Evolutionary conservation across 2,888 invertebrate species (phyloP).

Genomic region (Listrodromus nycthemerus): DNA sequence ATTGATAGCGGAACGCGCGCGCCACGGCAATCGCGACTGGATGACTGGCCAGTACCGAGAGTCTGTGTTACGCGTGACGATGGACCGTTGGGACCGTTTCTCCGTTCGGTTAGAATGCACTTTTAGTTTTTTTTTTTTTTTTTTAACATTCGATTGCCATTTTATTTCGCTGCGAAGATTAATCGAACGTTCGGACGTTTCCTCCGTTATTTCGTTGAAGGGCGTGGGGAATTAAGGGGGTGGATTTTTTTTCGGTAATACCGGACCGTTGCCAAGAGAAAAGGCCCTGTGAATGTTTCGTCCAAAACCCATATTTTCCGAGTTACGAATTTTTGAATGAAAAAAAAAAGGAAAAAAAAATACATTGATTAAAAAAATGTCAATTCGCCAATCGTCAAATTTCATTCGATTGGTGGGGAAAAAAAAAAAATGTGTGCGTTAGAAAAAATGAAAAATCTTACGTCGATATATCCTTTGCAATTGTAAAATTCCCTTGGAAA

Average conservation of each 20-base stretch:
- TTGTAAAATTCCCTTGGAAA: not conserved
- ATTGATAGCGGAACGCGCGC: constrained; percentile 47
- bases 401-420: not conserved
- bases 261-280: not conserved
- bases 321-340: not conserved
- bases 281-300: not conserved
- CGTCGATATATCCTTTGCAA: not conserved
- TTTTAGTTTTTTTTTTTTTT: not conserved
- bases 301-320: not conserved
- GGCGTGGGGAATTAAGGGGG: not conserved
- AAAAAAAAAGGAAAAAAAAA: not conserved
- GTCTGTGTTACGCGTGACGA: constrained; percentile 16
- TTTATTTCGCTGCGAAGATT: not conserved
- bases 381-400: not conserved
- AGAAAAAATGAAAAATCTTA: not conserved
- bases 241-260: not conserved
- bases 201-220: not conserved
- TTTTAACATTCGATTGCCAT: not conserved
- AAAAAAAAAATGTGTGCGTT: not conserved
- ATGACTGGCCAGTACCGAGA: constrained; percentile 6
- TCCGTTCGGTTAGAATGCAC: not conserved
- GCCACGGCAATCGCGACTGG: constrained; percentile 8
- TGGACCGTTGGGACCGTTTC: constrained; percentile 6
- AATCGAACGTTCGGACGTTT: not conserved
- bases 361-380: not conserved